These are phyloP conservation scores for Agonopterix alstromeriana DNA, from an alignment of 2,888 invertebrate species.

Conservation along the genomic window DNA sequence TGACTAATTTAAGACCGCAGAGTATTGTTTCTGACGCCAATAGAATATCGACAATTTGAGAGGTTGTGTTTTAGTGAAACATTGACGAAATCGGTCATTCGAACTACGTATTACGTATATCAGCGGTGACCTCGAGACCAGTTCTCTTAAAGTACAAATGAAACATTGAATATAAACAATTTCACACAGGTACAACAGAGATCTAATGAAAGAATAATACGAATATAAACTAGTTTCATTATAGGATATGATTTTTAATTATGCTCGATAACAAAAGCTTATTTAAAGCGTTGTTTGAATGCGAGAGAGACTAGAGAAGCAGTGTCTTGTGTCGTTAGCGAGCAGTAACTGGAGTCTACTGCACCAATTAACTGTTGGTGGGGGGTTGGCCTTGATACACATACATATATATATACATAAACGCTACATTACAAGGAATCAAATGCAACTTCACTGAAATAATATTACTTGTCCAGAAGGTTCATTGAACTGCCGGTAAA, in stretches of 20 bases:
- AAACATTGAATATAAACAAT: conserved; percentile 66
- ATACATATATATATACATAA: conserved; percentile 32
- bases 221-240: conserved; percentile 67
- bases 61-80: conserved; percentile 52
- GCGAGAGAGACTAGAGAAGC: conserved; percentile 74
- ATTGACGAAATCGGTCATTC: conserved; percentile 55
- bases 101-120: conserved; percentile 57
- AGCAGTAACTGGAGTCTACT: conserved; percentile 68
- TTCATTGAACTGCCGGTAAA: conserved; percentile 12
- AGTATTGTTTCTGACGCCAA: conserved; percentile 64
- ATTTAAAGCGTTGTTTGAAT: conserved; percentile 60
- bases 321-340: conserved; percentile 57
- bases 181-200: conserved; percentile 76
- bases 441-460: conserved; percentile 45
- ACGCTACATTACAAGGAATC: conserved; percentile 41
- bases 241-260: conserved; percentile 72
- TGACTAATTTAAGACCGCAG: conserved; percentile 72
- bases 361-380: conserved; percentile 73
- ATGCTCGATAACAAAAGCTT: conserved; percentile 68
- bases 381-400: conserved; percentile 51
- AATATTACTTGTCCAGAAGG: conserved; percentile 23
- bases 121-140: conserved; percentile 53
- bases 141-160: conserved; percentile 62
- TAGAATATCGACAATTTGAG: conserved; percentile 51
- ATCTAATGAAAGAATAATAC: conserved; percentile 76